Base-by-base conservation (phyloP, 2,888 invertebrate species). In the Eupithecia tripunctaria region DNA sequence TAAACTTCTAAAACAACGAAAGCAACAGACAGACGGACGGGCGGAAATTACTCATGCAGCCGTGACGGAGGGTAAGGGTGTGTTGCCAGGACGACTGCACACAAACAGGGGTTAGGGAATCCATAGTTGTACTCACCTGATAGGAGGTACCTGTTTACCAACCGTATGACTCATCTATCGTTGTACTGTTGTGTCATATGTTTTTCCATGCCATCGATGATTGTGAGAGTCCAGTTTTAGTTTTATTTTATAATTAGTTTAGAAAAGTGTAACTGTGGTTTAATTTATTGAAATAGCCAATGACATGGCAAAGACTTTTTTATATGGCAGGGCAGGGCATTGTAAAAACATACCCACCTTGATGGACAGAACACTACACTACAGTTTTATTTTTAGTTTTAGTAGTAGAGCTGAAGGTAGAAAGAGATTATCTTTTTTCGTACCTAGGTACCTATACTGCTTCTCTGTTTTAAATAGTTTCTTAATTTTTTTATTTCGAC, bases 31-130 rank as follows among this genome's bases (percentile, higher is more conserved):
- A 36, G 62, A 32, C 56, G 78, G 89, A 86, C 90, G 85, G 81
- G 89, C 92, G 93, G 93, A 94, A 91, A 94, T 94, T 91, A 84
- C 80, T 84, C 82, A 84, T 82, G 76, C 68, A 74, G 64, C 70
- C 70, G 68, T 41, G 21, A 32, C 43, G 38, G 59, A 47, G 47
- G 62, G 68, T 29, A 60, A 27, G 27, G 67, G 78, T 76, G 85
- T 80, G 92, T 93, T 89, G 81, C 92, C 89, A 88, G 84, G 93
- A 84, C 90, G 85, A 94, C 92, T 82, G 82, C 60, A 78, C 84
- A 78, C 85, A 88, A 93, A 93, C 92, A 92, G 79, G 88, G 89
- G 92, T 74, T 91, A 91, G 88, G 90, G 92, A 93, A 91, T 82
- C 91, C 91, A 69, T 86, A 88, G 79, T 66, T 14, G 8, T 64